Conservation (phyloP, 2,888 invertebrate species). For the Synergus itoensis region DNA sequence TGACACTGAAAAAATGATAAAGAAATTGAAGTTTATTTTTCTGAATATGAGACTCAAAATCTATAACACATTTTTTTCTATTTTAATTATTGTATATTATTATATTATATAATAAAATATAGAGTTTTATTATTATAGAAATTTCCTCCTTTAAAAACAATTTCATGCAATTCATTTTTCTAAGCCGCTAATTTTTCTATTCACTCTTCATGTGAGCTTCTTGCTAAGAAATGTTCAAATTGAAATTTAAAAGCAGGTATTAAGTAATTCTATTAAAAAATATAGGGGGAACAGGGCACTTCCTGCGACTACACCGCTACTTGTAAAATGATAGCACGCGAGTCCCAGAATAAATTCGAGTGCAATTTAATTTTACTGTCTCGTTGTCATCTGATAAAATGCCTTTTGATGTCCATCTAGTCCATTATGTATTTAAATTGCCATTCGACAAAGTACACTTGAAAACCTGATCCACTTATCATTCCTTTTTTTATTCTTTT, state of each 20-base stretch:
- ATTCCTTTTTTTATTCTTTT: background rate
- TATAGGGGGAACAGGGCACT: constrained; percentile 6
- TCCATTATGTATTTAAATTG: constrained; percentile 1
- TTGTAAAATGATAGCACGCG: constrained; percentile 32
- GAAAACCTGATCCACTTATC: background rate
- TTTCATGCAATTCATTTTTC: background rate
- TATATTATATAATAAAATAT: too few relatives aligned
- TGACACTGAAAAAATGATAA: background rate
- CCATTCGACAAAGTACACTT: background rate
- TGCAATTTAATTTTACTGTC: constrained; percentile 31
- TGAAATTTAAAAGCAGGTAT: background rate
- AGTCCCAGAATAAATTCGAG: constrained; percentile 27
- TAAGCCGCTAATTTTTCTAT: background rate
- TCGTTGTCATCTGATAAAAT: constrained; percentile 25
- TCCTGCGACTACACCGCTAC: constrained; percentile 5
- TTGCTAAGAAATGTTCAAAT: background rate
- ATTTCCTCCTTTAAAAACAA: background rate
- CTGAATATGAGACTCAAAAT: background rate
- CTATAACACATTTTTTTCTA: background rate
- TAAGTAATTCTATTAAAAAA: constrained; percentile 5
- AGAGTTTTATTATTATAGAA: background rate
- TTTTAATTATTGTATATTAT: too few relatives aligned
- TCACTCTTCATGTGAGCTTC: background rate
- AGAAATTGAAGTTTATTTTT: background rate
- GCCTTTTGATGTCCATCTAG: constrained; percentile 2